Evolutionary conservation across 23 tunicate genomes (phyloP).

Genomic region (Ciona savignyi): DNA sequence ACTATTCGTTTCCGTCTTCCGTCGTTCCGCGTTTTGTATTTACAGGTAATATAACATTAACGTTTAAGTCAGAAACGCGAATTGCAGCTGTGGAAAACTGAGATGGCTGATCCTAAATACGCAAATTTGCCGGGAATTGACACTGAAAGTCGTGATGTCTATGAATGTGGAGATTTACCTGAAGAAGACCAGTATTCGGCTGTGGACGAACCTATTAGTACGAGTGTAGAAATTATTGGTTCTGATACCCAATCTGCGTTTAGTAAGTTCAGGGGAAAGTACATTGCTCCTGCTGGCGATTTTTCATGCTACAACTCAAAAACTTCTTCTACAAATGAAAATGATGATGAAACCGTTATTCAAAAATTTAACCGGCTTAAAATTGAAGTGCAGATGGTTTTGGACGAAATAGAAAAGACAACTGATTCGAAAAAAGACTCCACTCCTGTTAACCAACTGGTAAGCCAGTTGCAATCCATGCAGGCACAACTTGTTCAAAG

Average conservation of each 20-base stretch:
- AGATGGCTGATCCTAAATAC: slow-evolving; percentile 95
- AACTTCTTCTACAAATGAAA: too few species aligned
- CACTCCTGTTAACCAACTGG: not conserved
- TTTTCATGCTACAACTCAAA: slow-evolving; percentile 25
- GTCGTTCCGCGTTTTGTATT: too few species aligned
- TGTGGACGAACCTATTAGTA: slow-evolving; percentile 34
- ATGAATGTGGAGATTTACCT: slow-evolving; percentile 81
- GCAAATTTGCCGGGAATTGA: slow-evolving; percentile 83
- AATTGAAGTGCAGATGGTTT: slow-evolving; percentile 51
- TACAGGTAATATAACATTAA: too few species aligned
- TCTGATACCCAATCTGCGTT: slow-evolving; percentile 53
- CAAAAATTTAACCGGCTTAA: slow-evolving; percentile 72
- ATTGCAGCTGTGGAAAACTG: too few species aligned
- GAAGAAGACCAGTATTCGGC: slow-evolving; percentile 77
- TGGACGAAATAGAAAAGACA: slow-evolving; percentile 6
- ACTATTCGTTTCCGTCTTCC: too few species aligned
- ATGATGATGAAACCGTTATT: slow-evolving; percentile 46
- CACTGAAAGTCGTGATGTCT: slow-evolving; percentile 52
- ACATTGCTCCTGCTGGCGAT: slow-evolving; percentile 44
- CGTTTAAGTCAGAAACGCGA: too few species aligned
- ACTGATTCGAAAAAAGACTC: slow-evolving; percentile 1
- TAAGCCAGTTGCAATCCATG: slow-evolving; percentile 16
- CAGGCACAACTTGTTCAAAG: slow-evolving; percentile 23
- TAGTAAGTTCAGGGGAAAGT: slow-evolving; percentile 59
- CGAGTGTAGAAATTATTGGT: slow-evolving; percentile 57